Percentiles rank a stretch among this genome's conserved stretches.
Conservation (phyloP, 2,888 invertebrate species). For the Aporophyla nigra region DNA sequence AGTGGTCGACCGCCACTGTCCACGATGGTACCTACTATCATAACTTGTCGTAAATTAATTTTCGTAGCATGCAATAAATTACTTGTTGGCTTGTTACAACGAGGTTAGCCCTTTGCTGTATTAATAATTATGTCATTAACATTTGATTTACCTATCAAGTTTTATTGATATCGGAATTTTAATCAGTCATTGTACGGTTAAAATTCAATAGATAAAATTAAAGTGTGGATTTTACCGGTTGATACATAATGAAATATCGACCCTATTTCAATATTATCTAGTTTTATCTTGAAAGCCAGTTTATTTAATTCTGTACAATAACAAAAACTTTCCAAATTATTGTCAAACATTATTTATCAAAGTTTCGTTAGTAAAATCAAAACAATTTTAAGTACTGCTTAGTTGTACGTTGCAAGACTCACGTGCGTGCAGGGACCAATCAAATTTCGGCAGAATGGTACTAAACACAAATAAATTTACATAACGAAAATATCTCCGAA, state of each 20-base stretch:
- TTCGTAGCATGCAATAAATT: constrained; percentile 50
- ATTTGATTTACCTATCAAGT: constrained; percentile 12
- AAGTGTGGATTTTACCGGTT: not conserved
- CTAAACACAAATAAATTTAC: constrained; percentile 62
- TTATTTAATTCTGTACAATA: constrained; percentile 25
- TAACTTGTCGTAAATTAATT: constrained; percentile 55
- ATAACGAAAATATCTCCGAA: constrained; percentile 48
- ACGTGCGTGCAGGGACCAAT: constrained; percentile 69
- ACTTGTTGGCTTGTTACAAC: constrained; percentile 37
- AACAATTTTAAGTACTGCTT: constrained; percentile 28
- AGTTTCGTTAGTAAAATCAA: constrained; percentile 20
- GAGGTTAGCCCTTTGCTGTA: constrained; percentile 14
- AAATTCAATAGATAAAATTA: not conserved
- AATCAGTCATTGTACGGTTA: not conserved
- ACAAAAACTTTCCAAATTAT: constrained; percentile 42
- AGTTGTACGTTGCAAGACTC: constrained; percentile 40
- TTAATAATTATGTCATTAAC: constrained; percentile 35
- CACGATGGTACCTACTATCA: not conserved
- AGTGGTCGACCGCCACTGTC: no score
- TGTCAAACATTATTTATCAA: constrained; percentile 22
- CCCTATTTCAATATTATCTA: constrained; percentile 14
- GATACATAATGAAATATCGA: not conserved
- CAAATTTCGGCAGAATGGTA: constrained; percentile 53
- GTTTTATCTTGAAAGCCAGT: constrained; percentile 14
- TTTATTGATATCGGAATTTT: not conserved